Evolutionary conservation across 2,797 vertebrate species (phyloP).

Genomic region (Tenualosa thibaudeaui): DNA sequence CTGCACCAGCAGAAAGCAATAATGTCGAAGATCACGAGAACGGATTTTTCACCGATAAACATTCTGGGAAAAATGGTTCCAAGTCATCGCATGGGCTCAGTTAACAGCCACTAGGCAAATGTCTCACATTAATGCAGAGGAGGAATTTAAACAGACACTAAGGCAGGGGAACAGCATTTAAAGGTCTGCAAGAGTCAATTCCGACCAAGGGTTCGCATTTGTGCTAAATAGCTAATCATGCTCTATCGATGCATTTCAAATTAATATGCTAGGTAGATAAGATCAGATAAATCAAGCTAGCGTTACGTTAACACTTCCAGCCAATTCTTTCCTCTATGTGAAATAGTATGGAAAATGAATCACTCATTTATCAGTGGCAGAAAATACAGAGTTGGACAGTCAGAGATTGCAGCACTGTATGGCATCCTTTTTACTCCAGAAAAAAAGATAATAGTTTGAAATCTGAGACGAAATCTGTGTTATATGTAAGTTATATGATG

Average conservation of each 20-base stretch:
- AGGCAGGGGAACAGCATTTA: neutral
- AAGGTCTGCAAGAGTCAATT: neutral
- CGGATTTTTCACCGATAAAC: neutral
- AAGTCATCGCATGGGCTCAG: neutral
- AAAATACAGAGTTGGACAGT: neutral
- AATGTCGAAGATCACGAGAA: neutral
- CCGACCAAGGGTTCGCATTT: too few relatives aligned
- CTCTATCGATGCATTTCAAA: too few relatives aligned
- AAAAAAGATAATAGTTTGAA: neutral
- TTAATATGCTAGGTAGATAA: too few relatives aligned
- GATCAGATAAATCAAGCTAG: too few relatives aligned
- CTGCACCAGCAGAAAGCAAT: neutral
- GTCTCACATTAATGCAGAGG: neutral
- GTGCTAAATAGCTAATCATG: too few relatives aligned
- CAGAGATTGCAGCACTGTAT: neutral
- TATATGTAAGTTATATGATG: neutral
- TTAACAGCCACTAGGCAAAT: neutral
- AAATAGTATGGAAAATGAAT: neutral
- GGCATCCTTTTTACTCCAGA: neutral
- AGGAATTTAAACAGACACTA: neutral
- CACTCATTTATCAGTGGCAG: neutral
- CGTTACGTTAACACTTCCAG: neutral
- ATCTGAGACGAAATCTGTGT: neutral
- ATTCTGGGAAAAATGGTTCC: neutral
- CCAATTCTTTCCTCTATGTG: neutral